Conservation (phyloP, 2,797 vertebrate species). For the Cetoscarus ocellatus region DNA sequence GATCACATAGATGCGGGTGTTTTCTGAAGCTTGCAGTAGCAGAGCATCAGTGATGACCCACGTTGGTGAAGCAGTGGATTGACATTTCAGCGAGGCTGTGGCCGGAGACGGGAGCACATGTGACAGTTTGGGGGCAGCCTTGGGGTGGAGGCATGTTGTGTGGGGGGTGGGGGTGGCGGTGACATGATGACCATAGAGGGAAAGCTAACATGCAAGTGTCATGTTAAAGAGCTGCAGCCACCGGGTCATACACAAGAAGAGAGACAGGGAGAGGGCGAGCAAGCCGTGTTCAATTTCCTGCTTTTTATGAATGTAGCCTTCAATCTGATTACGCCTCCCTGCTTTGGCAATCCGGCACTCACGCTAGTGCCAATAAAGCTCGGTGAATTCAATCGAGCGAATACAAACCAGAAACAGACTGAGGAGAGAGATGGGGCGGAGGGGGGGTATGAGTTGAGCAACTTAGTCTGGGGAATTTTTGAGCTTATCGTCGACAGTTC, state of each 20-base stretch:
- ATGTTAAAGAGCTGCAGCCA: constrained; percentile 35
- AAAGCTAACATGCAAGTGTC: constrained; percentile 60
- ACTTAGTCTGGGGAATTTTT: constrained; percentile 54
- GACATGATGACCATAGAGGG: constrained; percentile 64
- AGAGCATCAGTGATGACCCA: constrained; percentile 43
- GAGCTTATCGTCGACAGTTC: constrained; percentile 75
- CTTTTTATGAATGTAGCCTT: constrained; percentile 24
- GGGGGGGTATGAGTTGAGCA: constrained; percentile 55
- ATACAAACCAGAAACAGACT: neutral
- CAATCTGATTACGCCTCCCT: constrained; percentile 27
- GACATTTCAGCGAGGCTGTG: constrained; percentile 65
- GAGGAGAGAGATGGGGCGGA: neutral
- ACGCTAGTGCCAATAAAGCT: constrained; percentile 30
- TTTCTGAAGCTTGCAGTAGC: constrained; percentile 2
- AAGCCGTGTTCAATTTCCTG: neutral
- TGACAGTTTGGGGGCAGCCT: constrained; percentile 83
- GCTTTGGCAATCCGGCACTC: constrained; percentile 18
- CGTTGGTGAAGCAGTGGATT: constrained; percentile 64
- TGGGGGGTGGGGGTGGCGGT: constrained; percentile 8
- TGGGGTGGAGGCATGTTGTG: constrained; percentile 46
- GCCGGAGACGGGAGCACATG: constrained; percentile 71
- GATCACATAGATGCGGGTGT: too few relatives aligned
- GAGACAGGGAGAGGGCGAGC: neutral
- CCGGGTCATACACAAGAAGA: constrained; percentile 1
- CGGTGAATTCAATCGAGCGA: constrained; percentile 17